These are phyloP conservation scores for Alectoris magna DNA, from an alignment of 2,797 vertebrate species.

Conservation along the genomic window DNA sequence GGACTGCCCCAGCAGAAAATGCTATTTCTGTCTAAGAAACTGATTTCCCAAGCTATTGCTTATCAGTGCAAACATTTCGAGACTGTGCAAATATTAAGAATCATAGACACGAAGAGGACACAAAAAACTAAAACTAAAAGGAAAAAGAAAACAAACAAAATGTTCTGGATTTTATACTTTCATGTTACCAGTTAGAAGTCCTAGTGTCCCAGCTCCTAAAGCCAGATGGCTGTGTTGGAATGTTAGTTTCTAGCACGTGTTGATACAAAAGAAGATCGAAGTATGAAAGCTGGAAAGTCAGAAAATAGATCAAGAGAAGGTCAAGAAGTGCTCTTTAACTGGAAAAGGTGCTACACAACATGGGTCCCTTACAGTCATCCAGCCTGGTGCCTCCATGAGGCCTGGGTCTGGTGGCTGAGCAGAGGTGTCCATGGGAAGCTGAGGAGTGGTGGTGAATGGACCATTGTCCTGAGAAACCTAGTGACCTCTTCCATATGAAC, in stretches of 20 bases:
- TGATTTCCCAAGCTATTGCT: background rate
- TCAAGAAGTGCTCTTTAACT: background rate
- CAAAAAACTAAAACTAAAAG: too few relatives aligned
- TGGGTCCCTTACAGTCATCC: background rate
- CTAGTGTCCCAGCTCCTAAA: background rate
- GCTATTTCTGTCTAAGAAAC: background rate
- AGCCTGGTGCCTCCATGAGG: background rate
- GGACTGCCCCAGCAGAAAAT: background rate
- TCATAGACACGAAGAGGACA: background rate
- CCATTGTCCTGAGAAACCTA: background rate
- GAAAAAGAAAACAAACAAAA: background rate
- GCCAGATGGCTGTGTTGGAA: background rate
- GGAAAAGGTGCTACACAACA: background rate
- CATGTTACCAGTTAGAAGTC: background rate
- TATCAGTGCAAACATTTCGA: background rate
- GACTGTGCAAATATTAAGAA: background rate
- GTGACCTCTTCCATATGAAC: rapidly evolving
- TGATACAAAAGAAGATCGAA: background rate
- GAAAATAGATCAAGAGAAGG: background rate
- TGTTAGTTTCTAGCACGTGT: background rate
- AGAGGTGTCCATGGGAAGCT: rapidly evolving
- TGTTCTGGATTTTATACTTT: background rate
- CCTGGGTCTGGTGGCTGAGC: background rate
- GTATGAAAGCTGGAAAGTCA: background rate
- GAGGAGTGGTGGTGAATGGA: background rate